Conservation (phyloP, 2,113 vertebrate genomes). For the rat (Rattus norvegicus) region GRCr8 NC_086026.1:116591001-116591500, state of each 20-base stretch:
- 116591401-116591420: neutral
- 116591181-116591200: slow-evolving; percentile 21
- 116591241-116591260: slow-evolving; percentile 31
- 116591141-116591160: neutral
- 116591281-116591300: slow-evolving; percentile 39
- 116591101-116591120: neutral
- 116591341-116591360: slow-evolving; percentile 59
- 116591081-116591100: neutral
- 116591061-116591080: neutral
- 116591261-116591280: slow-evolving; percentile 40
- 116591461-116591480: neutral
- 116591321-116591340: slow-evolving; percentile 51
- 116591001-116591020: neutral
- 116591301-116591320: slow-evolving; percentile 67
- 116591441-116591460: slow-evolving; percentile 44
- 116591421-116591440: slow-evolving; percentile 25
- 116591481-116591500: slow-evolving; percentile 62
- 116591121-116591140: neutral
- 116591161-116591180: slow-evolving; percentile 17
- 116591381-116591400: slow-evolving; percentile 61
- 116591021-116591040: neutral
- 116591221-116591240: neutral
- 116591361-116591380: slow-evolving; percentile 65
- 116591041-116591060: slow-evolving; percentile 4
- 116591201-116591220: slow-evolving; percentile 2